Evolutionary conservation across 2,113 vertebrate genomes (phyloP), one percentile per base, ranked within the genome.

Genomic region (Gnathonemus longibarbis): DNA sequence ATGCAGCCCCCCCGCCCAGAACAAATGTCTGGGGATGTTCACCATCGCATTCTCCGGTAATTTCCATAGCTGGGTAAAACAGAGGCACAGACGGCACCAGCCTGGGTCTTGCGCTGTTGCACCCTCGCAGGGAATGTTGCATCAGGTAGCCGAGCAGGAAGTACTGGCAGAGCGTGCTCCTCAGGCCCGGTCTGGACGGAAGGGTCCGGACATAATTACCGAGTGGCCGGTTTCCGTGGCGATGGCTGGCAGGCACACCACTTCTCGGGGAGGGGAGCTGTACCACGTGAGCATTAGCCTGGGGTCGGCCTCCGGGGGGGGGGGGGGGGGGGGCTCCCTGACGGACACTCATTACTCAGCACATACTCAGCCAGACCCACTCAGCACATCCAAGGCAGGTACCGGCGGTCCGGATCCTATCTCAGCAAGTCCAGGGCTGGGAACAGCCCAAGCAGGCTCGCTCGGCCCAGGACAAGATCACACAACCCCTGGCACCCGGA

Each of bases 91-190:
- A 92, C 92, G 90, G 94, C 93, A 92, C 93, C 92, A 92, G 66
- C 92, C 91, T 8, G 92, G 89, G 92, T 93, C 94, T 90, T 90
- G 91, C 89, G 84, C 80, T 93, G 94, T 96, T 96, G 95, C 95
- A 94, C 93, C 94, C 91, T 90, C 90, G 9, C 92, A 92, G 90
- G 94, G 94, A 93, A 93, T 91, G 94, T 96, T 96, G 95, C 95
- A 95, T 96, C 96, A 96, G 94, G 90, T 92, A 91, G 92, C 93
- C 91, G 90, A 89, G 84, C 27, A 70, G 84, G 89, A 91, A 92
- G 93, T 90, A 94, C 93, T 93, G 94, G 94, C 92, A 92, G 94
- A 92, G 93, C 93, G 92, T 45, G 90, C 93, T 94, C 93, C 31
- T 93, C 93, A 94, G 95, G 90, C 93, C 93, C 93, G 93, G 94